phyloP scores from a whole-genome alignment of 2,888 invertebrate species.

The Carcina quercana region DNA sequence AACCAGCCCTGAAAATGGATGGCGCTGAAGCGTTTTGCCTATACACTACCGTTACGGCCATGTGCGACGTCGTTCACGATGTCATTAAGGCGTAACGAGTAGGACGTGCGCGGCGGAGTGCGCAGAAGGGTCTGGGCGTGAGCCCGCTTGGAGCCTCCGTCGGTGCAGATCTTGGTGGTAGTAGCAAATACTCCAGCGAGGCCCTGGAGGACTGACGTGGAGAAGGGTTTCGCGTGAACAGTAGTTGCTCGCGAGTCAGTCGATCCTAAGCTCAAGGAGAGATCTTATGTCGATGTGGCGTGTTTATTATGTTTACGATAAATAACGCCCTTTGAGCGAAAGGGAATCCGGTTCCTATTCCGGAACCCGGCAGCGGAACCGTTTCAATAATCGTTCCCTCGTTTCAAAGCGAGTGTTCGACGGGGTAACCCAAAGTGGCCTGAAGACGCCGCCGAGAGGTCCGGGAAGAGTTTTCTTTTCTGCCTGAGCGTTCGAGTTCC shows the following conservation, averaged over 20 bases:
- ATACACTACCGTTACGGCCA: constrained; percentile 63
- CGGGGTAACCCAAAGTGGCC: constrained; percentile 62
- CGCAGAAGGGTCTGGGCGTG: constrained; percentile 75
- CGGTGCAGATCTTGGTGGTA: constrained; percentile 79
- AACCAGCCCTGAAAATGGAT: constrained; percentile 1
- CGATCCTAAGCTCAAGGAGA: constrained; percentile 74
- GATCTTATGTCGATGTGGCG: constrained; percentile 55
- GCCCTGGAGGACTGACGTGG: constrained; percentile 75
- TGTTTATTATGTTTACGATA: constrained; percentile 25
- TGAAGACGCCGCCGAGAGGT: constrained; percentile 73
- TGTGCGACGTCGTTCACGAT: constrained; percentile 24
- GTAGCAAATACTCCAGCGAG: constrained; percentile 82
- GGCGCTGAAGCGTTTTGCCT: constrained; percentile 50
- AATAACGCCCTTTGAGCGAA: constrained; percentile 62
- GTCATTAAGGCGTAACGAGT: constrained; percentile 75
- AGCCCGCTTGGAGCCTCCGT: constrained; percentile 67
- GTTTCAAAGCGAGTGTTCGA: constrained; percentile 28
- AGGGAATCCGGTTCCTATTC: constrained; percentile 73
- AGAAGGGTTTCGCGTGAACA: constrained; percentile 66
- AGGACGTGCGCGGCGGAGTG: constrained; percentile 63
- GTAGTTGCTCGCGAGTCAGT: constrained; percentile 74
- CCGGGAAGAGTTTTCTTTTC: constrained; percentile 59
- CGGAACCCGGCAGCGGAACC: constrained; percentile 75
- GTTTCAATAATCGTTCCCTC: constrained; percentile 54
- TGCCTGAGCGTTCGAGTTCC: constrained; percentile 67